Percentiles rank a stretch among this genome's conserved stretches.
Conservation (phyloP, 2,888 invertebrate species). For the Harpalus rufipes region DNA sequence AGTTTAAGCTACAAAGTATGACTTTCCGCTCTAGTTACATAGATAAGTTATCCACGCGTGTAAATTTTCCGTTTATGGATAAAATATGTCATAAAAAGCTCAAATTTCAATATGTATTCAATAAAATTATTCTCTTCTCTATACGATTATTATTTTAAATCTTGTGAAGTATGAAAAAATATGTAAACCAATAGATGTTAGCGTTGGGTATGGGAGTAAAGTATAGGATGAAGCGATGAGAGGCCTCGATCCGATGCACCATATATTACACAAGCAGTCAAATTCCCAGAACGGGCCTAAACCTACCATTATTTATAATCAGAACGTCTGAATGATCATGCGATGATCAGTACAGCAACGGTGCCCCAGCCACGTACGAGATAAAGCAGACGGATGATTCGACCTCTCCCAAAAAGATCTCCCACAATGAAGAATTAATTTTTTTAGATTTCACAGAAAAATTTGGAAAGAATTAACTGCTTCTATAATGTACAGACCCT, state of each 20-base stretch:
- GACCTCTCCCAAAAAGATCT: neutral
- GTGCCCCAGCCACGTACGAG: constrained; percentile 42
- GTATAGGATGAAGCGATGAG: constrained; percentile 47
- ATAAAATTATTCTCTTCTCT: neutral
- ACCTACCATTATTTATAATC: constrained; percentile 63
- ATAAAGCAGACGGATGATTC: neutral
- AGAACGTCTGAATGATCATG: constrained; percentile 59
- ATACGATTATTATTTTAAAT: neutral
- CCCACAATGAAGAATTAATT: neutral
- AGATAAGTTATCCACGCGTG: no score
- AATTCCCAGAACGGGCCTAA: constrained; percentile 61
- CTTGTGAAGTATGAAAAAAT: constrained; percentile 17
- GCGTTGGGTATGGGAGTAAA: constrained; percentile 23
- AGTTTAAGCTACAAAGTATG: no score
- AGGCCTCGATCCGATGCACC: constrained; percentile 52
- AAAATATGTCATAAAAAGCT: no score
- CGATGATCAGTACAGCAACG: constrained; percentile 46
- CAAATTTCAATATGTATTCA: no score
- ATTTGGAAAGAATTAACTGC: no score
- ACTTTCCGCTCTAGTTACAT: no score
- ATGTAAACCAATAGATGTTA: constrained; percentile 18
- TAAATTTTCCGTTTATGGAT: no score
- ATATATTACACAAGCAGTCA: constrained; percentile 57
- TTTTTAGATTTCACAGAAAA: no score
- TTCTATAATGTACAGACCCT: no score